A percentile compares a stretch with the other conserved stretches of the same genome.
Evolutionary conservation across 2,888 invertebrate genomes (phyloP).

Genomic region (Athalia cordata): DNA sequence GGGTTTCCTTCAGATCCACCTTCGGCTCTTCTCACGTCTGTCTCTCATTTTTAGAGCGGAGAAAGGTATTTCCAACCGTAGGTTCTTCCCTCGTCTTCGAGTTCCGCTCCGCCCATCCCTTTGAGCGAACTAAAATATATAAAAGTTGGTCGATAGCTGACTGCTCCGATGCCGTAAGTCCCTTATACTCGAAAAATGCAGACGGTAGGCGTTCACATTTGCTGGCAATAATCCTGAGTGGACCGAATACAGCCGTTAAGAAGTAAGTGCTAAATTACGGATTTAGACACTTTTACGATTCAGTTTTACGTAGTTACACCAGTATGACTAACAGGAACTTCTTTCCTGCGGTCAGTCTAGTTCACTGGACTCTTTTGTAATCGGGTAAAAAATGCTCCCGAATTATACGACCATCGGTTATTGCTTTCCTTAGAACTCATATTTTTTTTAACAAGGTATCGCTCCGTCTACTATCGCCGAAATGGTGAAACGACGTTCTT

Average conservation of each 20-base stretch:
- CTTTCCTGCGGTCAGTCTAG: slow-evolving; percentile 2
- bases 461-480: not conserved
- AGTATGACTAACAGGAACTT: slow-evolving; percentile 15
- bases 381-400: slow-evolving; percentile 54
- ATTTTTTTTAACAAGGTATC: slow-evolving; percentile 42
- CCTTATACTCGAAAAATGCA: slow-evolving; percentile 19
- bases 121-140: slow-evolving; percentile 46
- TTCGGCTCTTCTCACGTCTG: not conserved
- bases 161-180: slow-evolving; percentile 28
- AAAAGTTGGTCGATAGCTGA: slow-evolving; percentile 47
- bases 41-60: slow-evolving; percentile 10
- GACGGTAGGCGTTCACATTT: slow-evolving; percentile 34
- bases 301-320: slow-evolving; percentile 49
- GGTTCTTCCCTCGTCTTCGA: not conserved
- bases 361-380: not conserved
- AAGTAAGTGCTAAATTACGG: slow-evolving; percentile 56
- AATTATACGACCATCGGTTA: slow-evolving; percentile 55
- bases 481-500: not conserved
- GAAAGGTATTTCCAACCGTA: slow-evolving; percentile 28
- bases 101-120: slow-evolving; percentile 28
- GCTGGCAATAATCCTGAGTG: slow-evolving; percentile 56
- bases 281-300: slow-evolving; percentile 62
- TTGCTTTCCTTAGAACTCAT: slow-evolving; percentile 54
- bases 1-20: not conserved
- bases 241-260: slow-evolving; percentile 53